Conservation (phyloP, 2,888 invertebrate species). For the Octodonta nipae region DNA sequence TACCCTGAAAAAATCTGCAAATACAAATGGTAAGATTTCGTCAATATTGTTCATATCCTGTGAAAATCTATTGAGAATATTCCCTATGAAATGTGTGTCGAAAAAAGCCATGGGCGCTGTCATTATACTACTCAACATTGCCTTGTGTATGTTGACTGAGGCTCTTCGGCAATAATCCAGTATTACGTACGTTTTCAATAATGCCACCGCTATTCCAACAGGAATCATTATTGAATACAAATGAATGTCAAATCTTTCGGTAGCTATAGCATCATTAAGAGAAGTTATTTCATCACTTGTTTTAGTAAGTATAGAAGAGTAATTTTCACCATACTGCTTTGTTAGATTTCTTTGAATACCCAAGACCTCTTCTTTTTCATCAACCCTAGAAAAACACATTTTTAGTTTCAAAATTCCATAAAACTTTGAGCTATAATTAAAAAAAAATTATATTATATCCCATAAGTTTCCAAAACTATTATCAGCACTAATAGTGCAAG, state of each 20-base stretch:
- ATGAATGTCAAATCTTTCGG: slow-evolving; percentile 9
- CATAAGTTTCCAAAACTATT: too few relatives aligned
- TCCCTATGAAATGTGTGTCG: slow-evolving; percentile 29
- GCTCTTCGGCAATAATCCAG: slow-evolving; percentile 19
- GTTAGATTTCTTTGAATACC: slow-evolving; percentile 6
- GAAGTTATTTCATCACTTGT: background rate
- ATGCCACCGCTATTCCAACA: slow-evolving; percentile 11
- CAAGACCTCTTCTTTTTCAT: slow-evolving; percentile 13
- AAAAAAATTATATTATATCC: too few relatives aligned
- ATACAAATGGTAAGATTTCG: slow-evolving; percentile 24
- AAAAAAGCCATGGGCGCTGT: slow-evolving; percentile 38
- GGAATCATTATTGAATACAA: slow-evolving; percentile 15
- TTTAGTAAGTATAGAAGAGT: background rate
- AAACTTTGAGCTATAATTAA: too few relatives aligned
- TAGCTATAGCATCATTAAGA: slow-evolving; percentile 5
- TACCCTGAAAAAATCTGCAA: slow-evolving; percentile 17
- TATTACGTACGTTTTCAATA: slow-evolving; percentile 13
- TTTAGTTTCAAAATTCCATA: too few relatives aligned
- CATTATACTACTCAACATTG: slow-evolving; percentile 40
- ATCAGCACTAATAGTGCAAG: too few relatives aligned
- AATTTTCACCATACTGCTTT: slow-evolving; percentile 7
- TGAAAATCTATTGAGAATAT: slow-evolving; percentile 46
- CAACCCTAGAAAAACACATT: slow-evolving; percentile 20
- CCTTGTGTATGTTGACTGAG: slow-evolving; percentile 44
- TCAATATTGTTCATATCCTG: slow-evolving; percentile 58